Base-by-base conservation (phyloP, 2,888 invertebrate species). In the Phorcus lineatus region DNA sequence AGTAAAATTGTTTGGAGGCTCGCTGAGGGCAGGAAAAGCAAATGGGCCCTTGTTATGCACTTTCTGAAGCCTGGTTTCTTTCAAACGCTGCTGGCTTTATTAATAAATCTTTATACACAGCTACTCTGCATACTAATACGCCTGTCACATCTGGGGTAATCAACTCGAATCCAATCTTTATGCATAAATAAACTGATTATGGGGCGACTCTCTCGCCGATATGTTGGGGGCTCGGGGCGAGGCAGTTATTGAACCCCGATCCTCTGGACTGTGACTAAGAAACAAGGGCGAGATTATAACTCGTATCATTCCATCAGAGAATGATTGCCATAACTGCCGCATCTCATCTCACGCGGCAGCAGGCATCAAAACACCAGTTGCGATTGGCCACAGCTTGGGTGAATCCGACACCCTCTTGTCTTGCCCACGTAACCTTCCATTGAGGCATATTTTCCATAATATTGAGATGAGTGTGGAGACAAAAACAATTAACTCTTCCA, bases 141-240 rank as follows among this genome's bases (percentile, higher is more conserved):
- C 66, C 40, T 47, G 62, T 36, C 76, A 67, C 81, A 81, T 79
- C 70, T 57, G 77, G 76, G 70, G 55, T 81, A 81, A 81, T 79
- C 78, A 76, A 70, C 75, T 81, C 79, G 79, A 66, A 67, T 75
- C 78, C 54, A 47, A 79, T 81, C 81, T 70, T 79, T 81, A 79
- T 79, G 76, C 81, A 81, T 81, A 79, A 81, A 76, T 81, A 76
- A 81, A 79, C 54, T 47, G 54, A 77, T 80, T 77, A 77, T 67
- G 57, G 67, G 55, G 53, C 53, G 40, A 78, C 53, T 67, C 62
- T 78, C 55, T 28, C 24, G 54, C 76, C 53, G 53, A 55, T 55
- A 55, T 76, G 54, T 54, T 55, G 76, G 19, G 31, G 55, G 31
- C 28, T 24, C 55, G 24, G 24, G 74, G 17, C 54, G 17, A 54